A percentile compares a stretch with the other conserved stretches of the same genome.
Evolutionary conservation across 2,113 vertebrate genomes (phyloP).

Genomic region (Micromys minutus): DNA sequence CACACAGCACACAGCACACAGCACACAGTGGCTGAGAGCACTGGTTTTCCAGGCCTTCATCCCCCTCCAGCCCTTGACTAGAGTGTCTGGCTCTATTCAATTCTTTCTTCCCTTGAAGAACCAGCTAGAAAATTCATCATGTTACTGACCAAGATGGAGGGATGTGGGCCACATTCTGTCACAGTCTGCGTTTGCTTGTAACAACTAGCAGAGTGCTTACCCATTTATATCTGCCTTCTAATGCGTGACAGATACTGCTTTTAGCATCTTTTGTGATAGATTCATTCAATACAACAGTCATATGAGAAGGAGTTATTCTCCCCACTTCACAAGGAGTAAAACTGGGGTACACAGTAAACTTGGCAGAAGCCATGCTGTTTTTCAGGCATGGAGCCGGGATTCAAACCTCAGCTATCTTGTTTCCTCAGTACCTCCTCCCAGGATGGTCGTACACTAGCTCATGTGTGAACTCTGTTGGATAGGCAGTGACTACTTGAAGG

Average conservation of each 20-base stretch:
- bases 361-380: not conserved
- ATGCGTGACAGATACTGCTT: not conserved
- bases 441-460: not conserved
- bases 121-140: not conserved
- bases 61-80: not conserved
- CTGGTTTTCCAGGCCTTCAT: not conserved
- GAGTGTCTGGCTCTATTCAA: not conserved
- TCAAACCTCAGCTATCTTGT: not conserved
- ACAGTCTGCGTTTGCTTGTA: not conserved
- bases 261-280: not conserved
- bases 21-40: not conserved
- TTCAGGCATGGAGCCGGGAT: not conserved
- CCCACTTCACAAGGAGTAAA: constrained; percentile 4
- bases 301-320: not conserved
- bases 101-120: constrained; percentile 5
- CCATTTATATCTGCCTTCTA: not conserved
- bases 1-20: not conserved
- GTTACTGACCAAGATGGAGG: not conserved
- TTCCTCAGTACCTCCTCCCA: not conserved
- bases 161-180: not conserved
- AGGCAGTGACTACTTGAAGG: not conserved
- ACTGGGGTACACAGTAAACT: not conserved
- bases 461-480: not conserved
- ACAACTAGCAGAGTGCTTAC: not conserved
- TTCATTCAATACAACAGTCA: not conserved